phyloP scores from a whole-genome alignment of 2,113 vertebrate species.

The Caranx ignobilis region DNA sequence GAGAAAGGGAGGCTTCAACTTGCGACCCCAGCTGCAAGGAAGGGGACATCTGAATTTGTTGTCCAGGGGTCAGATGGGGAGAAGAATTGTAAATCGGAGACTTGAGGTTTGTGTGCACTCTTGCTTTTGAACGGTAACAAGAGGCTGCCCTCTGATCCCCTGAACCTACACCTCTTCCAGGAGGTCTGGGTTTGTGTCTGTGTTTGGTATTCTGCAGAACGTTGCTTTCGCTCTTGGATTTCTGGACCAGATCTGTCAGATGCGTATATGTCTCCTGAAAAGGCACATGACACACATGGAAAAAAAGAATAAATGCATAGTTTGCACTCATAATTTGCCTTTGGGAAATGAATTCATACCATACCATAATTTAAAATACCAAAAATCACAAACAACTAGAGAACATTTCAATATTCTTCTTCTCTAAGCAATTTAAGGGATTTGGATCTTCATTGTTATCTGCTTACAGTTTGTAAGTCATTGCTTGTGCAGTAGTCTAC shows the following conservation, averaged over 20 bases:
- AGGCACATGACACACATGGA: conserved; percentile 24
- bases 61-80: conserved; percentile 20
- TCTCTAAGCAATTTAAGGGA: neutral
- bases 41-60: conserved; percentile 12
- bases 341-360: conserved; percentile 3
- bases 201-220: conserved; percentile 54
- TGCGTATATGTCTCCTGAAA: conserved; percentile 32
- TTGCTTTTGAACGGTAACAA: conserved; percentile 35
- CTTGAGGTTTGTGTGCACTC: conserved; percentile 26
- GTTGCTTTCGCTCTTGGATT: conserved; percentile 47
- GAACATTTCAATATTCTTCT: neutral
- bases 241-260: conserved; percentile 44
- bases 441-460: neutral
- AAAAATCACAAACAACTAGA: too few relatives aligned
- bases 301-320: neutral
- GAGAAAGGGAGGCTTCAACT: conserved; percentile 46
- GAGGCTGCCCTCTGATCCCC: conserved; percentile 28
- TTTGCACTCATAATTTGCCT: neutral
- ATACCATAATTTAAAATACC: too few relatives aligned
- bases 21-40: neutral
- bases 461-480: neutral
- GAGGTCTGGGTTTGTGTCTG: conserved; percentile 58
- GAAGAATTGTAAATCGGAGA: conserved; percentile 29
- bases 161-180: conserved; percentile 29
- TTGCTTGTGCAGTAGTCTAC: conserved; percentile 14